Evolutionary conservation across 2,888 invertebrate species (phyloP).

Genomic region (Sesia bembeciformis): DNA sequence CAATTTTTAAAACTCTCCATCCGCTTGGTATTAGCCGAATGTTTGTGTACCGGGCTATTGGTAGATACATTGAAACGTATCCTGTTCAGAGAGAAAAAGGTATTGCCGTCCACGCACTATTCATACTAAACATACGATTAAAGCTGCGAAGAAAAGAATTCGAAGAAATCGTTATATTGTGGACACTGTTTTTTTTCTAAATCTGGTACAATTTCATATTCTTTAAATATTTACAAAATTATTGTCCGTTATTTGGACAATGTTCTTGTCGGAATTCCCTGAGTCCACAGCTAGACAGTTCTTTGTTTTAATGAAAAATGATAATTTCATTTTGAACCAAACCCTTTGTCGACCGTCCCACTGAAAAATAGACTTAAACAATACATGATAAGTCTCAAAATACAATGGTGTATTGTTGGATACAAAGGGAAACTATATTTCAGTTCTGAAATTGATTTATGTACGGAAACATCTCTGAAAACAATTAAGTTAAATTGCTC

Average conservation of each 20-base stretch:
- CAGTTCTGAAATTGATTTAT: slow-evolving; percentile 6
- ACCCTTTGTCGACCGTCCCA: not conserved
- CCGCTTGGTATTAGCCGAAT: too few relatives aligned
- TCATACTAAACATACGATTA: too few relatives aligned
- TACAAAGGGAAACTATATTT: slow-evolving; percentile 7
- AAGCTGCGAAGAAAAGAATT: too few relatives aligned
- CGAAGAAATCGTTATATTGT: too few relatives aligned
- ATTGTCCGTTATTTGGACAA: not conserved
- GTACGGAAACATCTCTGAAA: slow-evolving; percentile 2
- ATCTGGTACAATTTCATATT: too few relatives aligned
- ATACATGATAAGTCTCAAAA: not conserved
- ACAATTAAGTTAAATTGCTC: slow-evolving; percentile 3
- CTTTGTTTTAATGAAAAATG: slow-evolving; percentile 47
- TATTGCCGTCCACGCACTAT: too few relatives aligned
- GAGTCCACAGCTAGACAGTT: slow-evolving; percentile 6
- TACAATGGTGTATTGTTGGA: not conserved
- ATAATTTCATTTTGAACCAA: slow-evolving; percentile 26
- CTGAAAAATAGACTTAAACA: not conserved
- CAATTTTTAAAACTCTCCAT: too few relatives aligned
- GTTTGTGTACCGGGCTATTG: too few relatives aligned
- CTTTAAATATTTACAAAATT: too few relatives aligned
- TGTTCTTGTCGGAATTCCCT: not conserved
- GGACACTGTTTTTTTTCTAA: too few relatives aligned
- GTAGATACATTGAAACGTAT: too few relatives aligned
- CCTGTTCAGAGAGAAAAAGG: too few relatives aligned